These are phyloP conservation scores for Hippocampus abdominalis DNA, from an alignment of 2,113 vertebrate species.

Conservation along the genomic window DNA sequence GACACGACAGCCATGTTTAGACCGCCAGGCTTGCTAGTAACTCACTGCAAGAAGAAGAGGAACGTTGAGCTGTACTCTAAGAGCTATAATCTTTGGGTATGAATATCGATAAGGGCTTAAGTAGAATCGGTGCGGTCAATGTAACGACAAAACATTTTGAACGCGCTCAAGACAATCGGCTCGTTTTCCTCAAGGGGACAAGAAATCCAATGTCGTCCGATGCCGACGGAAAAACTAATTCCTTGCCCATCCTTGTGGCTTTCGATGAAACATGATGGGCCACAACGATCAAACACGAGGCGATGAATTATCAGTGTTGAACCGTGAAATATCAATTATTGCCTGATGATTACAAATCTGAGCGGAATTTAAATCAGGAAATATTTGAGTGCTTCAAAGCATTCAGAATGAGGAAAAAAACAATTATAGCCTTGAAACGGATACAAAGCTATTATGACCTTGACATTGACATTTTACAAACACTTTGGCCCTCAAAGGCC, in stretches of 20 bases:
- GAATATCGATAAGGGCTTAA: slow-evolving; percentile 25
- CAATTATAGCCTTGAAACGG: neutral
- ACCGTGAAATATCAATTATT: neutral
- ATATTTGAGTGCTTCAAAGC: neutral
- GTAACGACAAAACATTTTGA: neutral
- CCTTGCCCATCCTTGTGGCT: slow-evolving; percentile 8
- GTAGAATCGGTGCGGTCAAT: slow-evolving; percentile 16
- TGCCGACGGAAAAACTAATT: neutral
- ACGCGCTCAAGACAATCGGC: neutral
- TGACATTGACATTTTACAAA: neutral
- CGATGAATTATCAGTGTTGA: slow-evolving; percentile 23
- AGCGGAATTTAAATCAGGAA: neutral
- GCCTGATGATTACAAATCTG: neutral
- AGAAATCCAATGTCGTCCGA: neutral
- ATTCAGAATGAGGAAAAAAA: neutral
- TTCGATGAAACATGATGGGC: slow-evolving; percentile 35
- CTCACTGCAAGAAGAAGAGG: neutral
- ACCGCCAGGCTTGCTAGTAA: neutral
- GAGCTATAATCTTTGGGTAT: neutral
- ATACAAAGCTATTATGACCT: neutral
- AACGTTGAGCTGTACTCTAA: neutral
- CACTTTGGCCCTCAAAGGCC: neutral
- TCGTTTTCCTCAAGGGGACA: neutral
- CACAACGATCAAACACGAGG: slow-evolving; percentile 15
- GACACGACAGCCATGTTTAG: slow-evolving; percentile 13